Evolutionary conservation across 2,113 vertebrate species (phyloP), one percentile per base, ranked within the genome.

Genomic region (Podarcis muralis): DNA sequence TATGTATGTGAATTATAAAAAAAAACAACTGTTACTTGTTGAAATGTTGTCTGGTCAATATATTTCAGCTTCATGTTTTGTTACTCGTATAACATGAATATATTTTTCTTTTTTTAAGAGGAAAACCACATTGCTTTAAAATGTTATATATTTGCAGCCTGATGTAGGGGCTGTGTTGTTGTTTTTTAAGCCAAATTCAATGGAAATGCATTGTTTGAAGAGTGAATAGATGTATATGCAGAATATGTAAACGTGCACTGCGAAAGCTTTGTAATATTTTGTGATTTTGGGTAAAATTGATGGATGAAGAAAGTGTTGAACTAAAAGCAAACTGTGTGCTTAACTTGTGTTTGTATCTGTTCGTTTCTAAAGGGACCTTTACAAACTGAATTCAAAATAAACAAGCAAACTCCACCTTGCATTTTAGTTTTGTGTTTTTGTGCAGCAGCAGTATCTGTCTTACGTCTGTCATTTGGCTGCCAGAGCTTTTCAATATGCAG

Each of bases 311-410:
- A 89, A 89, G 93, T 16, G 88, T 93, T 93, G 89, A 89, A 91
- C 75, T 84, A 94, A 88, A 93, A 84, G 68, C 89, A 91, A 81
- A 69, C 85, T 66, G 0, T 93, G 89, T 78, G 89, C 92, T 82
- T 93, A 81, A 92, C 93, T 76, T 94, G 92, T 94, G 77, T 92
- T 93, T 85, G 65, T 84, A 87, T 91, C 87, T 83, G 95, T 96
- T 96, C 92, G 90, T 95, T 97, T 95, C 88, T 90, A 95, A 96
- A 93, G 94, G 90, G 93, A 95, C 90, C 91, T 97, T 96, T 96
- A 87, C 88, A 91, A 92, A 92, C 91, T 92, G 92, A 94, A 94
- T 96, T 93, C 68, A 53, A 92, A 85, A 92, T 35, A 94, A 91
- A 90, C 95, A 43, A 89, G 81, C 5, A 72, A 90, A 88, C 59